A percentile compares a stretch with the other conserved stretches of the same genome.
These are phyloP conservation scores for Tapirus indicus DNA, from an alignment of 2,797 vertebrate species.

Conservation along the genomic window DNA sequence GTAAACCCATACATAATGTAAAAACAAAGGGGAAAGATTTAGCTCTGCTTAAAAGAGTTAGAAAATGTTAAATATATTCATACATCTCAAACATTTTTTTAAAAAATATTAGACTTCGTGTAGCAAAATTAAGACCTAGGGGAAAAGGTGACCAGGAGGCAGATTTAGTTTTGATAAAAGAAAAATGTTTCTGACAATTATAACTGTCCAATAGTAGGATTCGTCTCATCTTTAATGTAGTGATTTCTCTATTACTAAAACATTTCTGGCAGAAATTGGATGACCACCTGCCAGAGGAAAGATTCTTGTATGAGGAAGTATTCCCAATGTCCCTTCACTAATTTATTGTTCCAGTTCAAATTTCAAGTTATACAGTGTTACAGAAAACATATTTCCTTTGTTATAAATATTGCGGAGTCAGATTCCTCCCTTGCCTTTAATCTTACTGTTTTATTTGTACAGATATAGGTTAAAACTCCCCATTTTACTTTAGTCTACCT, in stretches of 20 bases:
- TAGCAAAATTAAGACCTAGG: not conserved
- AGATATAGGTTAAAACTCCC: not conserved
- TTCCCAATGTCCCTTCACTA: not conserved
- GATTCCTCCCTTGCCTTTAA: not conserved
- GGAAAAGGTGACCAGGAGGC: not conserved
- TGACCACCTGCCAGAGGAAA: not conserved
- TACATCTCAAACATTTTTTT: not conserved
- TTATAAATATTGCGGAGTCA: not conserved
- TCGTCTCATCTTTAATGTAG: conserved; percentile 15
- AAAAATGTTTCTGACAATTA: not conserved
- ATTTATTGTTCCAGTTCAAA: conserved; percentile 38
- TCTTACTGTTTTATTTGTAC: not conserved
- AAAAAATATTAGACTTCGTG: not conserved
- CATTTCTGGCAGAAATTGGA: not conserved
- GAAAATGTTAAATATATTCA: not conserved
- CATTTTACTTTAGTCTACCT: not conserved
- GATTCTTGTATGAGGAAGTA: not conserved
- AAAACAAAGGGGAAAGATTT: not conserved
- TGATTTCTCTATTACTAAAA: not conserved
- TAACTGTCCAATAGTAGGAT: not conserved
- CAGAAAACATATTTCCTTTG: not conserved
- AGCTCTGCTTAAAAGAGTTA: not conserved
- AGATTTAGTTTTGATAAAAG: not conserved
- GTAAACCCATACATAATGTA: not conserved
- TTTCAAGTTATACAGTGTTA: not conserved